Evolutionary conservation across 2,113 vertebrate species (phyloP).

Genomic region (human): GRCh38 chr4:70085501-70086000

Average conservation of each 20-base stretch:
- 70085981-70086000: neutral
- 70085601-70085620: neutral
- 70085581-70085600: neutral
- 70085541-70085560: neutral
- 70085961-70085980: neutral
- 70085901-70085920: neutral
- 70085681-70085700: neutral
- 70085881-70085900: neutral
- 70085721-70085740: neutral
- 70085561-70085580: neutral
- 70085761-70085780: neutral
- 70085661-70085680: neutral
- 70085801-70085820: neutral
- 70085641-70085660: neutral
- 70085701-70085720: neutral
- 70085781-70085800: neutral
- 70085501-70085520: neutral
- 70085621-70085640: no score
- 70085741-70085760: neutral
- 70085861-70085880: no score
- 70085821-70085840: neutral
- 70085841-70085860: neutral
- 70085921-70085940: neutral
- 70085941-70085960: neutral
- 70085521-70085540: neutral